A percentile compares a stretch with the other conserved stretches of the same genome.
phyloP scores from a whole-genome alignment of 2,113 vertebrate species.

The Bagarius yarrelli region DNA sequence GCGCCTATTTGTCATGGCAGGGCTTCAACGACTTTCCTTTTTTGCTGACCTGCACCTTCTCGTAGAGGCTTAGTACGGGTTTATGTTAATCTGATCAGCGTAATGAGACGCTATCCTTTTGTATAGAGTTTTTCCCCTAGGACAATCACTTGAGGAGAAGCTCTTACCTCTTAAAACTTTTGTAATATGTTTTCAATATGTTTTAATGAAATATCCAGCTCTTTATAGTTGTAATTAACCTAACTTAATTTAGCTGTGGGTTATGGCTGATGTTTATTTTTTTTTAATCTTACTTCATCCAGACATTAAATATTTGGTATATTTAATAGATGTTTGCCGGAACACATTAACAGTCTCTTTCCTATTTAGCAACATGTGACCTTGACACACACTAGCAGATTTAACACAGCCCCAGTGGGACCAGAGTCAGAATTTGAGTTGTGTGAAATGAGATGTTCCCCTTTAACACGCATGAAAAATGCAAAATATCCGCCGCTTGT shows the following conservation, averaged over 20 bases:
- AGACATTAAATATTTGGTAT: background rate
- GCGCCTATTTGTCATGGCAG: constrained; percentile 25
- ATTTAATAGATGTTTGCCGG: background rate
- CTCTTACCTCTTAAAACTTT: background rate
- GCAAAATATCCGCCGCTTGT: background rate
- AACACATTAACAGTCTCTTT: background rate
- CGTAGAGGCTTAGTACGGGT: constrained; percentile 15
- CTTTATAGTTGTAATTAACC: background rate
- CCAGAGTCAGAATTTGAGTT: background rate
- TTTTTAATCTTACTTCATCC: background rate
- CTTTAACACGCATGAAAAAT: constrained; percentile 7
- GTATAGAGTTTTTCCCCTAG: background rate
- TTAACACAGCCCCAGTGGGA: background rate
- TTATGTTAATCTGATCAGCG: constrained; percentile 27
- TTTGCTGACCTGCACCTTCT: constrained; percentile 33
- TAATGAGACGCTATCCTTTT: constrained; percentile 19
- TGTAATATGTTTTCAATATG: background rate
- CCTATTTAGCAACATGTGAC: background rate
- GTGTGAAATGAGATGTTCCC: constrained; percentile 23
- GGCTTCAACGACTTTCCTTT: constrained; percentile 7
- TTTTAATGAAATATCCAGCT: background rate
- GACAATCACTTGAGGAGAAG: background rate
- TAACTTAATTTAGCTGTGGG: background rate
- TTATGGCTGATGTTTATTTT: background rate
- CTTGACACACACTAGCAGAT: too few relatives aligned